Evolutionary conservation across 2,113 vertebrate genomes (phyloP).

Genomic region (Arothron firmamentum): DNA sequence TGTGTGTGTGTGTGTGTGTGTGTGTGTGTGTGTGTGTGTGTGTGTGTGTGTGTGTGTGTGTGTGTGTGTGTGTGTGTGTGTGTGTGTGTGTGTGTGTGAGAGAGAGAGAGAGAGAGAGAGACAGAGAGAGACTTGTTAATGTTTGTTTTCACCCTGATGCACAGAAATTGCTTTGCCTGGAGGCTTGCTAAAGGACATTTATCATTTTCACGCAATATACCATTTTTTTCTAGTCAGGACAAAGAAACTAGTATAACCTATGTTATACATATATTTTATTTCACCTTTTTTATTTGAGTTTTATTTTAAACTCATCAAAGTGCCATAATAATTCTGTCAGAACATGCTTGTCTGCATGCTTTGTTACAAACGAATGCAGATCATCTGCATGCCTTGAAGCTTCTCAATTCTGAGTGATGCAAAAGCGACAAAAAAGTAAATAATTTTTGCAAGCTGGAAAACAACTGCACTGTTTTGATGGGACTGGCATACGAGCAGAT

Average conservation of each 20-base stretch:
- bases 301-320: constrained; percentile 17
- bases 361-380: constrained; percentile 21
- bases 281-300: no score
- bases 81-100: constrained; percentile 31
- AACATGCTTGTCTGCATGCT: neutral
- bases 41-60: constrained; percentile 63
- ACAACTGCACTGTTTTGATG: constrained; percentile 49
- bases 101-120: constrained; percentile 3
- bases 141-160: constrained; percentile 63
- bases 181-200: constrained; percentile 52
- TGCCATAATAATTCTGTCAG: neutral
- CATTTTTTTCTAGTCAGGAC: constrained; percentile 19
- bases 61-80: constrained; percentile 28
- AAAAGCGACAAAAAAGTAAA: constrained; percentile 19
- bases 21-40: constrained; percentile 19
- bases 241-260: constrained; percentile 8
- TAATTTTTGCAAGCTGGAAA: constrained; percentile 31
- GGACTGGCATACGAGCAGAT: constrained; percentile 59
- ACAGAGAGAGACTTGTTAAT: constrained; percentile 40
- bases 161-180: constrained; percentile 65
- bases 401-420: constrained; percentile 4
- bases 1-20: constrained; percentile 60
- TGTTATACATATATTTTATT: constrained; percentile 6
- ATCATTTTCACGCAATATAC: constrained; percentile 41
- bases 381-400: constrained; percentile 13